Evolutionary conservation across 2,113 vertebrate genomes (phyloP).

Genomic region (Tringa solitaria): DNA sequence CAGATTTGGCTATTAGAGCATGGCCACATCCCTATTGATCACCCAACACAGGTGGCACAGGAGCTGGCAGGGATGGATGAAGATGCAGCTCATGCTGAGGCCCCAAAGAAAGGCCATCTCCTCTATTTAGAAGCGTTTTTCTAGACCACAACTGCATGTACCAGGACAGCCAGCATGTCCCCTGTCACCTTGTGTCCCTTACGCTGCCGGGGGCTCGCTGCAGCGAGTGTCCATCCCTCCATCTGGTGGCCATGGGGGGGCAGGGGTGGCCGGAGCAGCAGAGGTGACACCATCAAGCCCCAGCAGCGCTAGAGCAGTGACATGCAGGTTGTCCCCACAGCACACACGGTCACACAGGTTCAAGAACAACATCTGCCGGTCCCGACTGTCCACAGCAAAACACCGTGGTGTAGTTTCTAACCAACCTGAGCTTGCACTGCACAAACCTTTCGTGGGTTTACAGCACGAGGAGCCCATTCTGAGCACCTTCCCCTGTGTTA

Average conservation of each 20-base stretch:
- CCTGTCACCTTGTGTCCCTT: not conserved
- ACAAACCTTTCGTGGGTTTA: not conserved
- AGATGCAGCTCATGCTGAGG: accelerated
- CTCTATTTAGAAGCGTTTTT: not conserved
- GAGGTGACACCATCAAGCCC: not conserved
- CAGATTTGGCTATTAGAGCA: not conserved
- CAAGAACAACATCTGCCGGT: not conserved
- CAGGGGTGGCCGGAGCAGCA: not conserved
- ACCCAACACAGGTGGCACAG: accelerated
- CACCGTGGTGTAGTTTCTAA: not conserved
- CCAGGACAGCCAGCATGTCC: not conserved
- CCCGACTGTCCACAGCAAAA: not conserved
- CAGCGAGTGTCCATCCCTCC: not conserved
- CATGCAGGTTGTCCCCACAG: not conserved
- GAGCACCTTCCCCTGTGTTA: not conserved
- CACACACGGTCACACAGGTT: not conserved
- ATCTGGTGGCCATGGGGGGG: accelerated
- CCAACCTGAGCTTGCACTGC: not conserved
- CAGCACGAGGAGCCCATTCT: not conserved
- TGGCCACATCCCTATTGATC: accelerated
- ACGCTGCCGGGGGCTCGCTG: too few relatives aligned
- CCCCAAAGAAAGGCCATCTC: not conserved
- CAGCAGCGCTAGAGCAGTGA: not conserved
- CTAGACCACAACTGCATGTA: not conserved
- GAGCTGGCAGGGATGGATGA: not conserved